These are phyloP conservation scores for Napeogenes sylphis DNA, from an alignment of 2,888 invertebrate genomes.

Conservation along the genomic window DNA sequence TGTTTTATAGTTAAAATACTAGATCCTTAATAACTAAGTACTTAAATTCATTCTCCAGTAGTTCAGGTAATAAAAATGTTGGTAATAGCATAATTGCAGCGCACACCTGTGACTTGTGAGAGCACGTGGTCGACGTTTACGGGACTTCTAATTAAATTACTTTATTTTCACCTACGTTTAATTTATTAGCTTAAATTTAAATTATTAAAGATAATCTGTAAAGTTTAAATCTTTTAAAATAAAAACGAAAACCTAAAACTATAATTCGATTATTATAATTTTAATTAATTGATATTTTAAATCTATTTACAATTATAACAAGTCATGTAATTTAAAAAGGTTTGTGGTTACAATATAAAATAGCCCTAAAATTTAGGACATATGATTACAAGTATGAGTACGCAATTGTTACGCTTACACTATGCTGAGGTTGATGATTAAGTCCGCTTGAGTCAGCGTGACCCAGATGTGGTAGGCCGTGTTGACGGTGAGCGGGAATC, in stretches of 20 bases:
- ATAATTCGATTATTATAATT: no score
- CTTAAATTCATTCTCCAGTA: background rate
- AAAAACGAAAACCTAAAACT: background rate
- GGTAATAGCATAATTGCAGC: background rate
- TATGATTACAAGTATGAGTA: conserved; percentile 32
- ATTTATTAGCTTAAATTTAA: background rate
- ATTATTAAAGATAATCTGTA: no score
- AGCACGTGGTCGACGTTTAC: no score
- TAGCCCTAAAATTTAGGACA: conserved; percentile 14
- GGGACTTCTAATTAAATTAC: background rate
- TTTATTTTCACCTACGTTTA: background rate
- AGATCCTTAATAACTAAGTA: no score
- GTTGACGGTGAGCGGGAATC: conserved; percentile 58
- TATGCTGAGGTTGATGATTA: conserved; percentile 57
- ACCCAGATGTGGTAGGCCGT: conserved; percentile 69
- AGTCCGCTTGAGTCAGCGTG: conserved; percentile 67
- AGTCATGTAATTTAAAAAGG: no score
- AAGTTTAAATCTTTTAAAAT: background rate
- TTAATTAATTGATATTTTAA: no score
- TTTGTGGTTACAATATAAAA: no score
- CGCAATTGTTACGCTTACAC: conserved; percentile 44
- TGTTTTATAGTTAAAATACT: no score
- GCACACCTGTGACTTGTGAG: conserved; percentile 3
- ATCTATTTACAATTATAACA: no score
- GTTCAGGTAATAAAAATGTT: no score